Evolutionary conservation across 2,797 vertebrate species (phyloP).

Genomic region (Chloroceryle inda): DNA sequence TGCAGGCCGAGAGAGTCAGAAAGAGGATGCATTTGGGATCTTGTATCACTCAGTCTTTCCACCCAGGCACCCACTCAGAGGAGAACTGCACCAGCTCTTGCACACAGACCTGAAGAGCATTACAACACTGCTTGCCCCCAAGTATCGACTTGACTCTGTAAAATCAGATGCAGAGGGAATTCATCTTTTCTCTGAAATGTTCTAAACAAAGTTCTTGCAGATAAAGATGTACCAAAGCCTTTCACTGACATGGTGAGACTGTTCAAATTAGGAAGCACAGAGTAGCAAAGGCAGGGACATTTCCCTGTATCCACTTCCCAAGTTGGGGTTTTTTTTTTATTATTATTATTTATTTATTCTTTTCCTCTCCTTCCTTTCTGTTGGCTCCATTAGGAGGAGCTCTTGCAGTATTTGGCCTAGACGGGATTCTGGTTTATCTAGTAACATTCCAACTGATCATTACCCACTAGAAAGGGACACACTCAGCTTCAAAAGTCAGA

Average conservation of each 20-base stretch:
- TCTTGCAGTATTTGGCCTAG: slow-evolving; percentile 84
- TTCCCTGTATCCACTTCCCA: neutral
- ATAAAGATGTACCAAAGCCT: neutral
- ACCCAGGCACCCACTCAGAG: neutral
- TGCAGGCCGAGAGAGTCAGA: neutral
- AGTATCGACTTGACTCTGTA: neutral
- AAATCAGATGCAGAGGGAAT: neutral
- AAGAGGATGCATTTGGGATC: slow-evolving; percentile 6
- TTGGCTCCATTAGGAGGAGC: slow-evolving; percentile 89
- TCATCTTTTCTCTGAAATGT: neutral
- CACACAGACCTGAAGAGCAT: neutral
- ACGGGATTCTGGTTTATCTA: neutral
- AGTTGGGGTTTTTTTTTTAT: no score
- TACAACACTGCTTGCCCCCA: neutral
- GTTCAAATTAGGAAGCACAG: neutral
- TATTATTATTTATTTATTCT: no score
- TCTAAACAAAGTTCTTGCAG: neutral
- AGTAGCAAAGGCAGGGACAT: neutral
- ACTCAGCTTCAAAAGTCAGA: neutral
- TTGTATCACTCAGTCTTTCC: neutral
- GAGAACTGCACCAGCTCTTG: neutral
- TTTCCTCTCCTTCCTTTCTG: neutral
- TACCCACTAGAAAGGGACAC: neutral
- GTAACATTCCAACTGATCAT: neutral
- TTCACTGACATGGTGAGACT: neutral